Evolutionary conservation across 2,888 invertebrate species (phyloP), one percentile per base, ranked within the genome.

Genomic region (Hedychridium roseum): DNA sequence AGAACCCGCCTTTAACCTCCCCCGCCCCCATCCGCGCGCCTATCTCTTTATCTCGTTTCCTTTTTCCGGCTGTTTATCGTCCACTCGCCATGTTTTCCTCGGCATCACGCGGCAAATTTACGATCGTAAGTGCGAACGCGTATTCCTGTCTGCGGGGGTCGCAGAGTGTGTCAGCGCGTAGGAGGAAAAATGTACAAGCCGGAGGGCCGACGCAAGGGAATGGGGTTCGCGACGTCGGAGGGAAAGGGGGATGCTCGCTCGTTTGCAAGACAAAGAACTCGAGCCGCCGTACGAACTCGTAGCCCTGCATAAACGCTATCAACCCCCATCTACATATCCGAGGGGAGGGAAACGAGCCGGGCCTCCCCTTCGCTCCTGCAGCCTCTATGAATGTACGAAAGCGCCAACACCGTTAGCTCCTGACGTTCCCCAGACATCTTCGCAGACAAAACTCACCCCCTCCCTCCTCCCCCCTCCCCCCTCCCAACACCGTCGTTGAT

Each of bases 211-310:
- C 14, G 34, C 27, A 28, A 28, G 14, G 15, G 32, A 35, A 23
- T 26, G 21, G 15, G 26, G 26, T 35, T 32, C 12, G 3, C 17
- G 20, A 11, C 40, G 12, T 42, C 23, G 40, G 45, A 57, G 60
- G 61, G 62, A 53, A 56, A 55, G 57, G 54, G 62, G 59, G 63
- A 66, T 60, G 66, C 54, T 68, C 65, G 60, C 69, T 72, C 68
- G 73, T 73, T 73, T 72, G 71, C 70, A 73, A 73, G 72, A 73
- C 71, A 70, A 73, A 73, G 73, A 73, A 66, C 63, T 49, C 54
- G 60, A 57, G 62, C 60, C 65, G 57, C 53, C 57, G 59, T 65
- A 66, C 62, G 68, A 66, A 60, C 61, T 64, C 63, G 61, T 66
- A 68, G 67, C 64, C 67, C 65, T 67, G 71, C 66, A 68, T 71